These are phyloP conservation scores for Cheirogaleus major DNA, from an alignment of 2,797 vertebrate genomes.

Conservation along the genomic window DNA sequence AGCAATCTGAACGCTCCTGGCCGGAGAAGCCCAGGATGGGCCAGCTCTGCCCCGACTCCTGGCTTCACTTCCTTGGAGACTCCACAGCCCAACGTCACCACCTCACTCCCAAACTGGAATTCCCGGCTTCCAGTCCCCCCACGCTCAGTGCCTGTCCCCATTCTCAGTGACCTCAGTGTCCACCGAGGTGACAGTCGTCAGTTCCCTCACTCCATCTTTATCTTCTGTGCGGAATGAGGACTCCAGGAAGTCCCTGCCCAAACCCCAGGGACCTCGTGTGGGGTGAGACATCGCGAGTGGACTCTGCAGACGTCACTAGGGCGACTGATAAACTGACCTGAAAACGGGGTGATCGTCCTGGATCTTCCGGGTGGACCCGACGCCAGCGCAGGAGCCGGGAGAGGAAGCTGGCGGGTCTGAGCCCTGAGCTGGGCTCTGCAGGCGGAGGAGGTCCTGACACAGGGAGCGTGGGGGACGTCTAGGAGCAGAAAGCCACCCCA, in stretches of 20 bases:
- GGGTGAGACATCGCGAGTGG: neutral
- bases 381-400: neutral
- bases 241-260: neutral
- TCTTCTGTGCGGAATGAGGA: too few species aligned
- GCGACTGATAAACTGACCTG: neutral
- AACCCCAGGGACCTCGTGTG: fast-evolving
- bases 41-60: neutral
- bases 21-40: fast-evolving
- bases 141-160: neutral
- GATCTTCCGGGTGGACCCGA: fast-evolving
- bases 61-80: fast-evolving
- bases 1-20: neutral
- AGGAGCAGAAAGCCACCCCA: neutral
- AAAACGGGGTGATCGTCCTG: neutral
- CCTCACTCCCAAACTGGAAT: neutral
- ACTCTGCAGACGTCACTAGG: too few species aligned
- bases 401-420: neutral
- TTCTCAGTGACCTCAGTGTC: neutral
- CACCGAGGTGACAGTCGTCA: neutral
- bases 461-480: neutral
- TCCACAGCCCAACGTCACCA: fast-evolving
- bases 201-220: neutral
- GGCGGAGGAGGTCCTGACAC: neutral
- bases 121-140: neutral
- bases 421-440: too few species aligned